Evolutionary conservation across 2,113 vertebrate species (phyloP), one percentile per base, ranked within the genome.

Genomic region (Odobenus rosmarus): DNA sequence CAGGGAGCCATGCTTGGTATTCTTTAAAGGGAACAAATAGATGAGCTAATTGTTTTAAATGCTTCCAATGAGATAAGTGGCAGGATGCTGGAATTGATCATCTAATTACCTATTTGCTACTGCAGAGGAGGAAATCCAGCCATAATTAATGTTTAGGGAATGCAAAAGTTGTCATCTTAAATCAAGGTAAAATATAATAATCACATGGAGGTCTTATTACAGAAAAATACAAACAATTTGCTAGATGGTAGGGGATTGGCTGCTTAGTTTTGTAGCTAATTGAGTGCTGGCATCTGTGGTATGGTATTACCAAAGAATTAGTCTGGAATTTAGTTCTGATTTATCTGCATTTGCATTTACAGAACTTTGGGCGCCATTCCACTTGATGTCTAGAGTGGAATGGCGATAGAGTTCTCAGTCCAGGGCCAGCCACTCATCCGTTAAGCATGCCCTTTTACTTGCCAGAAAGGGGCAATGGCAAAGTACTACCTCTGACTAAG

Each of bases 111-210:
- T 98, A 87, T 98, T 97, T 24, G 93, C 96, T 97, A 96, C 98
- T 97, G 95, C 93, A 1, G 39, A 96, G 98, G 97, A 98, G 97
- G 97, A 97, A 98, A 98, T 97, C 5, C 80, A 69, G 7, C 89
- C 84, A 96, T 98, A 98, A 98, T 99, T 98, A 98, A 98, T 98
- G 98, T 98, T 98, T 98, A 97, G 98, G 81, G 97, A 98, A 98
- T 96, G 97, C 97, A 98, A 93, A 98, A 89, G 55, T 98, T 98
- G 97, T 98, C 98, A 96, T 98, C 98, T 97, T 98, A 98, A 98
- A 98, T 98, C 98, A 98, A 97, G 96, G 97, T 97, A 97, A 97
- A 98, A 97, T 97, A 97, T 97, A 98, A 98, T 98, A 98, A 98
- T 98, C 98, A 96, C 95, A 97, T n/a, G 95, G 97, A 98, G 95